Evolutionary conservation across 64 coral and sea anemone genomes (phyloP), one percentile per base, ranked within the genome.

Genomic region (Montipora cactus): DNA sequence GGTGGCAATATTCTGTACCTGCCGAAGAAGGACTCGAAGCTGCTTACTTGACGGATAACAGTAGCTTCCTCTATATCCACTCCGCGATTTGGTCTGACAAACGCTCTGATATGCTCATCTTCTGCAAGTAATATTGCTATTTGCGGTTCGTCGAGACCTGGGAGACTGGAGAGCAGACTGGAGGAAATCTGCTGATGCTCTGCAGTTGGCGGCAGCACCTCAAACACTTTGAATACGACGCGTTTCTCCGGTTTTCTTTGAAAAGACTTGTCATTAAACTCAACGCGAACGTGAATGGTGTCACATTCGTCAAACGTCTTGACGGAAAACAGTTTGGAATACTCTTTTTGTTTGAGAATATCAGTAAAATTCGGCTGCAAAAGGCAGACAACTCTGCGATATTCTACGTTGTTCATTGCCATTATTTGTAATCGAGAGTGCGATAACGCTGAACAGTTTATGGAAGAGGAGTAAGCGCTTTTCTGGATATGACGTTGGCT

Each of bases 301-400:
- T 91, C 76, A 23, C 87, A 83, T 6, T 67, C 87, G 28, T 93
- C 80, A 73, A 87, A 87, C 16, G 62, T 74, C 59, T 50, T 87
- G n/a, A 90, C 52, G 8, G 28, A n/a, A 81, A 96, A 96, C 4
- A 80, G 7, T 48, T 59, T 72, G 20, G 46, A 19, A 58, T 87
- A 22, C 5, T 74, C 67, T 49, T 50, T 47, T n/a, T 12, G 23
- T 93, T 61, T 81, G 11, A 96, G 74, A 51, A 92, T 89, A 50
- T 87, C 87, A 12, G 93, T 84, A 66, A 96, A 96, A 74, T 94
- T 88, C 23, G 87, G 80, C 75, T 96, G 95, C 4, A 87, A 47
- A 18, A 96, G 87, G 19, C 81, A 90, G 74, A 96, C 81, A 74
- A 96, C 91, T 66, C 61, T 66, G 61, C 61, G 61, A 47, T 87